A percentile compares a stretch with the other conserved stretches of the same genome.
phyloP scores from a whole-genome alignment of 2,888 invertebrate genomes.

The Eudemis profundana region DNA sequence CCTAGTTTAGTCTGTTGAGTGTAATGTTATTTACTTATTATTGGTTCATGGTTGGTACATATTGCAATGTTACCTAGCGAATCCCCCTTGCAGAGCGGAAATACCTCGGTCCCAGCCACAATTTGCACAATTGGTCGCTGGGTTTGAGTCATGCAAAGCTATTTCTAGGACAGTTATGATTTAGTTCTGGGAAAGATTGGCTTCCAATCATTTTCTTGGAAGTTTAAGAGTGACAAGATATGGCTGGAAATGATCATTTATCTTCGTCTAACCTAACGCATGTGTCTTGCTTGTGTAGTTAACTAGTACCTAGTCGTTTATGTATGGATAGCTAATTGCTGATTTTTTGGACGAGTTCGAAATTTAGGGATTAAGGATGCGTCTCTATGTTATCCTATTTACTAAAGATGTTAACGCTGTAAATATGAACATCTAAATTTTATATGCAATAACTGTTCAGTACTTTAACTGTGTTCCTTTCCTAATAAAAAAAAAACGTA shows the following conservation, averaged over 20 bases:
- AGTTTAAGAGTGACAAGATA: constrained; percentile 3
- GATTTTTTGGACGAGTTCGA: too few relatives aligned
- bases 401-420: too few relatives aligned
- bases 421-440: too few relatives aligned
- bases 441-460: too few relatives aligned
- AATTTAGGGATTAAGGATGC: too few relatives aligned
- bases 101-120: constrained; percentile 27
- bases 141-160: constrained; percentile 24
- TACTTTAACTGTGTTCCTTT: too few relatives aligned
- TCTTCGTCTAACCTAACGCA: too few relatives aligned
- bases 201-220: constrained; percentile 5
- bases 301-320: too few relatives aligned
- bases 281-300: too few relatives aligned
- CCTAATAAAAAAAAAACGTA: neutral
- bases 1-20: neutral
- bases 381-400: too few relatives aligned
- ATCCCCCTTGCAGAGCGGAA: constrained; percentile 18
- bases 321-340: too few relatives aligned
- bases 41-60: constrained; percentile 5
- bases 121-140: constrained; percentile 29
- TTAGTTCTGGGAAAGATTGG: constrained; percentile 5
- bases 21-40: constrained; percentile 13
- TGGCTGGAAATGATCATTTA: constrained; percentile 1
- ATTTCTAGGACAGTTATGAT: constrained; percentile 26
- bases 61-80: constrained; percentile 6